phyloP scores from a whole-genome alignment of 2,797 vertebrate species.

The Falco novaeseelandiae region DNA sequence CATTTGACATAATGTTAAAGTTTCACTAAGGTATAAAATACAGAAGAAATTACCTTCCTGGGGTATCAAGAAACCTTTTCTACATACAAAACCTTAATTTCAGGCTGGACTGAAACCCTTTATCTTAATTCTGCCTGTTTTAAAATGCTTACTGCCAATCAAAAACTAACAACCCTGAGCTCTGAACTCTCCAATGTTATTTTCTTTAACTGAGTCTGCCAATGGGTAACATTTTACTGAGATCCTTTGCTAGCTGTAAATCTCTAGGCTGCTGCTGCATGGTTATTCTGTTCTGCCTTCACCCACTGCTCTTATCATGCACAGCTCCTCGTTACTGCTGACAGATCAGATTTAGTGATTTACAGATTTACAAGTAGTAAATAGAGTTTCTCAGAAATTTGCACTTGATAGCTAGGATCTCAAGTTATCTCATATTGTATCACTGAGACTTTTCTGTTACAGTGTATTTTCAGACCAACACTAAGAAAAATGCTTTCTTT shows the following conservation, averaged over 20 bases:
- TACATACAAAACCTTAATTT: neutral
- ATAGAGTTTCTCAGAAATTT: neutral
- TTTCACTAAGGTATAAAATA: neutral
- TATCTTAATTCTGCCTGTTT: neutral
- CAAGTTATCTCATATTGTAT: neutral
- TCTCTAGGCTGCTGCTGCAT: neutral
- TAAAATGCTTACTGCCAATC: slow-evolving; percentile 7
- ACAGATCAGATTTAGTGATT: neutral
- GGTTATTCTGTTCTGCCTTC: neutral
- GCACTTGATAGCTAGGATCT: neutral
- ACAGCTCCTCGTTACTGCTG: neutral
- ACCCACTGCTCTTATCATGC: neutral
- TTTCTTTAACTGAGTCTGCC: neutral
- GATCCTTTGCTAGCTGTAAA: neutral
- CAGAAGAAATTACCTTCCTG: neutral
- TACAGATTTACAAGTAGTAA: neutral
- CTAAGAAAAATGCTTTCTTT: neutral
- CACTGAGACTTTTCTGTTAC: neutral
- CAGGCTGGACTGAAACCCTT: neutral
- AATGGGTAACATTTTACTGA: neutral
- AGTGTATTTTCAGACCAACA: neutral
- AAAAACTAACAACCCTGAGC: neutral
- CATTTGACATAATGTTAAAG: neutral
- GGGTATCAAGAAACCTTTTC: neutral
- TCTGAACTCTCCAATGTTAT: neutral